Conservation (phyloP, 2,888 invertebrate species). For the Leptopterna dolabrata region DNA sequence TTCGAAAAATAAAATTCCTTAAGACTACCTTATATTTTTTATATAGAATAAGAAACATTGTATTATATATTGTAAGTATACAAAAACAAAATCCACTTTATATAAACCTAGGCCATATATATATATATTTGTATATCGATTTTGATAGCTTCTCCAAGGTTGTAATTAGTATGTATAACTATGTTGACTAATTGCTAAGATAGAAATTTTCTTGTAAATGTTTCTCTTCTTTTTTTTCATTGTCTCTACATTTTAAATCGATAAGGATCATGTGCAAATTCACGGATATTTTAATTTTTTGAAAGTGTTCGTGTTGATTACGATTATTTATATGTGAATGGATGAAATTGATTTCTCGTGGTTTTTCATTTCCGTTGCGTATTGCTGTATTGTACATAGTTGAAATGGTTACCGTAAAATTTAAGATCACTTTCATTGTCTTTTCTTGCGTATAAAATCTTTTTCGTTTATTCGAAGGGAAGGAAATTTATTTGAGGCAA, state of each 20-base stretch:
- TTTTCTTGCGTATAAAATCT: not conserved
- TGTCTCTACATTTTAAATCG: not conserved
- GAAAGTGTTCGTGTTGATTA: not conserved
- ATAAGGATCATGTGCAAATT: slow-evolving; percentile 7
- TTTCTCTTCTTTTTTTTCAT: slow-evolving; percentile 28
- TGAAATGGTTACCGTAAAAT: slow-evolving; percentile 47
- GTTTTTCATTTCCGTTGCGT: slow-evolving; percentile 11
- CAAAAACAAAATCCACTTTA: slow-evolving; percentile 39
- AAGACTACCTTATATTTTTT: slow-evolving; percentile 56
- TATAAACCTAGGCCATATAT: slow-evolving; percentile 51
- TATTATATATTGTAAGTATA: slow-evolving; percentile 48
- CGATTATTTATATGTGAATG: not conserved
- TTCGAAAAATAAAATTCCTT: slow-evolving; percentile 49
- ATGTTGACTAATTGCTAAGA: slow-evolving; percentile 59
- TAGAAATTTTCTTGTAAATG: slow-evolving; percentile 34
- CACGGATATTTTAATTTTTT: not conserved
- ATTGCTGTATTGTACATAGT: slow-evolving; percentile 39
- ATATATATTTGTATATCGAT: slow-evolving; percentile 60
- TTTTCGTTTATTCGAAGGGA: not conserved
- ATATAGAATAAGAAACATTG: slow-evolving; percentile 44
- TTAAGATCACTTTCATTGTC: slow-evolving; percentile 21
- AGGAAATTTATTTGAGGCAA: not conserved
- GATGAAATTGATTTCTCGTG: not conserved
- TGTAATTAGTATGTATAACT: slow-evolving; percentile 58
- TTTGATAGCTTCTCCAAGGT: slow-evolving; percentile 60